These are phyloP conservation scores for Fragariocoptes setiger DNA, from an alignment of 1,140 invertebrate species.

Conservation along the genomic window DNA sequence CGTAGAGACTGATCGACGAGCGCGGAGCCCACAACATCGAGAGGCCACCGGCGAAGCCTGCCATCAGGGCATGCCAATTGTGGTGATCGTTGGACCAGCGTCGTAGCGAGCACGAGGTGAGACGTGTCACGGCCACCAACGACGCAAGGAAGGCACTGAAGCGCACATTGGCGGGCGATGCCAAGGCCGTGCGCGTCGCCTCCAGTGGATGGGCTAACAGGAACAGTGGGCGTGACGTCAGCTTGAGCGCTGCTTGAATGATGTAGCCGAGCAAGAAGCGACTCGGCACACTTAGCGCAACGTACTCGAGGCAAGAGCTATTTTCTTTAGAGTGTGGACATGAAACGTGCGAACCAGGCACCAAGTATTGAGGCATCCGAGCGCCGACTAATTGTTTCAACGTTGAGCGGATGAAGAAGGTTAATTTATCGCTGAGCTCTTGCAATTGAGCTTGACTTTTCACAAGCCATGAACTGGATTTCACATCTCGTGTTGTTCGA, in stretches of 20 bases:
- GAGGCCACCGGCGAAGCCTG: constrained; percentile 8
- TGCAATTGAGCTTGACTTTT: no score
- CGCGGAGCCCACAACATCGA: constrained; percentile 9
- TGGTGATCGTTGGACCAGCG: constrained; percentile 2
- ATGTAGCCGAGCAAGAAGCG: background rate
- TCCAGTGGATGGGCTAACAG: background rate
- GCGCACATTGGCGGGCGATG: background rate
- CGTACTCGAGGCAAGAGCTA: background rate
- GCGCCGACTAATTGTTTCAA: no score
- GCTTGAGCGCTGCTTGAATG: background rate
- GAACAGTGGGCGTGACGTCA: background rate
- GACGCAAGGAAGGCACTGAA: constrained; percentile 9
- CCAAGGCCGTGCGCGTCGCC: background rate
- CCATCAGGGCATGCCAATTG: constrained; percentile 7
- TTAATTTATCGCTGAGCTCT: no score
- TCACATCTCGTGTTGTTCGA: no score
- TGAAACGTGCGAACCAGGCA: no score
- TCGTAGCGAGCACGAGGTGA: constrained; percentile 7
- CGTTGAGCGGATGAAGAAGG: no score
- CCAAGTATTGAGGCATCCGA: no score
- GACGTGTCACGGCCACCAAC: constrained; percentile 9
- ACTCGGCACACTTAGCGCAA: background rate
- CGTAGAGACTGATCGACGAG: constrained; percentile 10
- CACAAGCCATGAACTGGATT: no score
- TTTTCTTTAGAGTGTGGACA: no score